Evolutionary conservation across 2,888 invertebrate genomes (phyloP), one percentile per base, ranked within the genome.

Genomic region (Drosophila formosana): DNA sequence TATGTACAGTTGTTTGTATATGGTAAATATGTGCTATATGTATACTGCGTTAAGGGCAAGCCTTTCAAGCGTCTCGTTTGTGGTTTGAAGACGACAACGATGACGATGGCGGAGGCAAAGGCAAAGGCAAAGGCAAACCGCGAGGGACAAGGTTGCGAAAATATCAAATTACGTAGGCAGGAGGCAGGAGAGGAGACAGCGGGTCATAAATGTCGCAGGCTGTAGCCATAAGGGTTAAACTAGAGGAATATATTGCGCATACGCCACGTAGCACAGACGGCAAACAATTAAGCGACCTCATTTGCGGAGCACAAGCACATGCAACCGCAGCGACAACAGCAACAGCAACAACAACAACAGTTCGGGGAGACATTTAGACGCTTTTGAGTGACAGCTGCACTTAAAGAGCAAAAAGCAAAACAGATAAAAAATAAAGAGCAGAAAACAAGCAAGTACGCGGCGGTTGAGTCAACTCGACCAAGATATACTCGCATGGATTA

Each of bases 231-330:
- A 55, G 69, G 72, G 69, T 64, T 82, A 49, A 58, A 26, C 45
- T 34, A 9, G 25, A 58, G 39, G 34, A 34, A 52, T n/a, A 58
- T 39, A 43, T 83, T 56, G 69, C 74, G 65, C 78, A 87, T 77
- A 78, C 87, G 82, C 66, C 83, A 69, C 68, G 76, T 75, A 26
- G 67, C 39, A 25, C 45, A 53, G 34, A 30, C 43, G 64, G 56
- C 66, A 76, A 88, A 88, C 88, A 84, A 84, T 84, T 80, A 86
- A 80, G 83, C 88, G 84, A 84, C 84, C 84, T 86, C 86, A 83
- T 88, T 84, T 88, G 78, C 77, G 45, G 70, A 60, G 63, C 50
- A 32, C 78, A 64, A 70, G 62, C 70, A 63, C 43, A 64, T 58
- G 63, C 71, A 75, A 62, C 52, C 43, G 18, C 67, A 66, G 51